Conservation (phyloP, 2,888 invertebrate species). For the Melipona beecheii region DNA sequence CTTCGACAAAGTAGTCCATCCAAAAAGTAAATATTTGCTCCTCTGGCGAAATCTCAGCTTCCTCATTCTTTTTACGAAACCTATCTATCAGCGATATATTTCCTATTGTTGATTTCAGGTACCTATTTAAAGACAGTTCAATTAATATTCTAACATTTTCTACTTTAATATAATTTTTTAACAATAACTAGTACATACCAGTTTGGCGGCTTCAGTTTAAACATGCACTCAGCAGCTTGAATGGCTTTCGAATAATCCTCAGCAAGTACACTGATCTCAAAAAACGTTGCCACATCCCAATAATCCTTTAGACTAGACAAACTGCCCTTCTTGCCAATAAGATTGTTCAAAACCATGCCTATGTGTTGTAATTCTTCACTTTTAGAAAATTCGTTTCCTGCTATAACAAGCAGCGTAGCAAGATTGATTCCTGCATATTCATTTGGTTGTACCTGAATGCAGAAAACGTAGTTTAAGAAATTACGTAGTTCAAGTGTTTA, state of each 20-base stretch:
- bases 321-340: conserved; percentile 99
- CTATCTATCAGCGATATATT: conserved; percentile 97
- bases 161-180: neutral
- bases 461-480: neutral
- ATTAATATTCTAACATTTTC: neutral
- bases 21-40: conserved; percentile 97
- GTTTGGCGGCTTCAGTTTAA: conserved; percentile 94
- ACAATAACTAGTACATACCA: conserved; percentile 85
- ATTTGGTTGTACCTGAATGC: conserved; percentile 92
- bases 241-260: conserved; percentile 98
- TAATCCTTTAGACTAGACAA: conserved; percentile 96
- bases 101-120: conserved; percentile 97
- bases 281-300: conserved; percentile 99
- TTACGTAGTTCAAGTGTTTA: neutral
- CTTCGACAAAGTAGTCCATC: conserved; percentile 99
- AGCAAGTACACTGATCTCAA: conserved; percentile 98
- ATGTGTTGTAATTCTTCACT: conserved; percentile 96
- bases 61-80: conserved; percentile 93
- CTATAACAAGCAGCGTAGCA: conserved; percentile 97
- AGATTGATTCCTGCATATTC: conserved; percentile 99
- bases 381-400: conserved; percentile 97
- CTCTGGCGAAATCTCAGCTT: conserved; percentile 89
- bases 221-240: conserved; percentile 98
- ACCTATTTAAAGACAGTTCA: conserved; percentile 84
- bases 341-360: conserved; percentile 97